Conservation (phyloP, 1,140 invertebrate genomes). For the Drosophila lowei region DNA sequence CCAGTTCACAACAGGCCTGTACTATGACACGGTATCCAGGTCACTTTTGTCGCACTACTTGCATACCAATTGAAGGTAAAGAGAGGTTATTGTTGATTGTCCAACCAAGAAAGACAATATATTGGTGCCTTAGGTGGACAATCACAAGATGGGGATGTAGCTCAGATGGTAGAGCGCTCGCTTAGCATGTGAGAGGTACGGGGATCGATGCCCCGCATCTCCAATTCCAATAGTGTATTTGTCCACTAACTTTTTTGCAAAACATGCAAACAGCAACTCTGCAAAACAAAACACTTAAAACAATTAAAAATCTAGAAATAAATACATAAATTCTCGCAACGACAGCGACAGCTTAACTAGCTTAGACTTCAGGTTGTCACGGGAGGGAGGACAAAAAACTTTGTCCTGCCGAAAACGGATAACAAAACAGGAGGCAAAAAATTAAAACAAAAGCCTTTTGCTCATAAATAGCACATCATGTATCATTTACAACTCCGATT, state of each 20-base stretch:
- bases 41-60: constrained; percentile 9
- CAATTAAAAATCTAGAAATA: constrained; percentile 73
- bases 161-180: constrained; percentile 91
- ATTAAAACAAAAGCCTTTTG: constrained; percentile 76
- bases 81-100: constrained; percentile 49
- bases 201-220: constrained; percentile 91
- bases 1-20: constrained; percentile 54
- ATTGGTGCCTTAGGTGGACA: constrained; percentile 4
- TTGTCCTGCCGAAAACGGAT: constrained; percentile 42
- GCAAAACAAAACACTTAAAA: constrained; percentile 70
- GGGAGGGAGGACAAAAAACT: constrained; percentile 37
- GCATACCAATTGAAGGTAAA: constrained; percentile 40
- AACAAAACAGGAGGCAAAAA: constrained; percentile 36
- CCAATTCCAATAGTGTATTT: constrained; percentile 67
- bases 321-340: constrained; percentile 69
- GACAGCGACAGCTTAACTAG: constrained; percentile 60
- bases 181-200: constrained; percentile 93
- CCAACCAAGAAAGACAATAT: constrained; percentile 18
- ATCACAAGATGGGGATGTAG: constrained; percentile 60
- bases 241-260: background rate
- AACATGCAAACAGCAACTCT: constrained; percentile 14
- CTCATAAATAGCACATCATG: constrained; percentile 82
- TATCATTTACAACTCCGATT: constrained; percentile 75
- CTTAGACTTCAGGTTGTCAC: constrained; percentile 35
- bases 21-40: constrained; percentile 17